phyloP scores from a whole-genome alignment of 2,113 vertebrate genomes.

The Vidua chalybeata region DNA sequence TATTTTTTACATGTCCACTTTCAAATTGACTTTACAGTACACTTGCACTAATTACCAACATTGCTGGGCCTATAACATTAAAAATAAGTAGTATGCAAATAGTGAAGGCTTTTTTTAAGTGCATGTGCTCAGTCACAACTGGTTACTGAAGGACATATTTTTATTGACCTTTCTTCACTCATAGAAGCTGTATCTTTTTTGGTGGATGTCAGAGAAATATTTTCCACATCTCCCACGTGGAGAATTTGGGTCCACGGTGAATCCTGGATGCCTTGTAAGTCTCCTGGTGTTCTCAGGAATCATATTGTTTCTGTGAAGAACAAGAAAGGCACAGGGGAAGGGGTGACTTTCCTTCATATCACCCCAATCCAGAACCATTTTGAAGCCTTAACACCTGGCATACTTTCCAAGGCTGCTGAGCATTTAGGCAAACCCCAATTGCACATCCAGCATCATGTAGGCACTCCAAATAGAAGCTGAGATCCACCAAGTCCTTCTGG shows the following conservation, averaged over 20 bases:
- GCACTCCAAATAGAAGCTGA: accelerated
- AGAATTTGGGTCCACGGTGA: not conserved
- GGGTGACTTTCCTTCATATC: not conserved
- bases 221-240: not conserved
- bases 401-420: not conserved
- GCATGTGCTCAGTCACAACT: not conserved
- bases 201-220: not conserved
- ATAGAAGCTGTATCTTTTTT: not conserved
- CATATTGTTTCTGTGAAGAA: not conserved
- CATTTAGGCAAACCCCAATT: accelerated
- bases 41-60: not conserved
- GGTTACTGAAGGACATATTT: not conserved
- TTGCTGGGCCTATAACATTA: not conserved
- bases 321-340: not conserved
- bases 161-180: not conserved
- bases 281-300: not conserved
- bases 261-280: not conserved
- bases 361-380: not conserved
- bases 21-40: not conserved
- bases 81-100: not conserved
- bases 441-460: accelerated
- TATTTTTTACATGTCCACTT: not conserved
- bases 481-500: not conserved
- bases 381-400: not conserved
- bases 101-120: not conserved